Evolutionary conservation across 2,797 vertebrate genomes (phyloP).

Genomic region (Podarcis lilfordi): DNA sequence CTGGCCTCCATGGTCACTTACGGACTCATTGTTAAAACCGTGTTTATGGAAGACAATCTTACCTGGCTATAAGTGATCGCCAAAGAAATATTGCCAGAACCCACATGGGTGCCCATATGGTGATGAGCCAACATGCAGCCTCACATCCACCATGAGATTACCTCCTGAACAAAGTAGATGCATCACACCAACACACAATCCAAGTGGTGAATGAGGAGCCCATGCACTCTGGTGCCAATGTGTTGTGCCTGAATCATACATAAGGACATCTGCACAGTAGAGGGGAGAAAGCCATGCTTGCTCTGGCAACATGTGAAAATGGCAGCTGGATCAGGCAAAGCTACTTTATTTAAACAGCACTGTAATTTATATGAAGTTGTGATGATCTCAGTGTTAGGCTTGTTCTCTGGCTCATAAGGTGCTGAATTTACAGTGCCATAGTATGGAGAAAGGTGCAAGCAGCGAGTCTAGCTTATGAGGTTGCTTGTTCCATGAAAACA

Average conservation of each 20-base stretch:
- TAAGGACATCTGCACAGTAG: background rate
- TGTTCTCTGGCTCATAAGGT: background rate
- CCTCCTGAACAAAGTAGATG: background rate
- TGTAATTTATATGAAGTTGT: background rate
- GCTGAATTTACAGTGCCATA: background rate
- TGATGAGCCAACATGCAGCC: background rate
- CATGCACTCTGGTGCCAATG: background rate
- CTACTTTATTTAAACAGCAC: background rate
- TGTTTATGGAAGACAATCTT: no score
- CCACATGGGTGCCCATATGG: background rate
- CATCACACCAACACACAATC: background rate
- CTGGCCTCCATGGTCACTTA: no score
- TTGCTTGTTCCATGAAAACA: constrained; percentile 8
- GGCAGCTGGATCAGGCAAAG: background rate
- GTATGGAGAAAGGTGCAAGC: background rate
- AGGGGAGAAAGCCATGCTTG: background rate
- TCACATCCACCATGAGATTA: background rate
- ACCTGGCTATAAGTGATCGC: no score
- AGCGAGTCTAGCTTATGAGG: background rate
- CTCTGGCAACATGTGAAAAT: background rate
- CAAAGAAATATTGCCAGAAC: background rate
- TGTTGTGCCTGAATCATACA: background rate
- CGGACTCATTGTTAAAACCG: no score
- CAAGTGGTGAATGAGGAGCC: background rate
- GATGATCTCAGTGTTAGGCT: background rate